Evolutionary conservation across 2,888 invertebrate species (phyloP).

Genomic region (Cheilosia vulpina): DNA sequence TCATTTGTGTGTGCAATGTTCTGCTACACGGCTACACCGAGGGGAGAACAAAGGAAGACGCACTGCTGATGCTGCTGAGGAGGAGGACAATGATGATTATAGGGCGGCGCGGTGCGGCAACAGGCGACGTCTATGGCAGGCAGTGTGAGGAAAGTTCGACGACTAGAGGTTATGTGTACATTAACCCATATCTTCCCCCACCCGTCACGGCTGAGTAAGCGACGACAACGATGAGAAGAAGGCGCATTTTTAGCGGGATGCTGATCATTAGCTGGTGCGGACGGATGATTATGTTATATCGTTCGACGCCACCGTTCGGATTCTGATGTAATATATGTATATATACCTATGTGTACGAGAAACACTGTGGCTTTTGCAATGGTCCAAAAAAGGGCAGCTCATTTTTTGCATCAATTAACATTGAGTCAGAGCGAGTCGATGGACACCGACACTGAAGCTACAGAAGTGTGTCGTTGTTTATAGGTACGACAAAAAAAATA

Average conservation of each 20-base stretch:
- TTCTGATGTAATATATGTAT: constrained; percentile 40
- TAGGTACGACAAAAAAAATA: too few species aligned
- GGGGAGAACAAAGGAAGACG: constrained; percentile 12
- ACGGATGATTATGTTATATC: constrained; percentile 12
- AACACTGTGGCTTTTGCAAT: neutral
- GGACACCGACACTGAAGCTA: too few species aligned
- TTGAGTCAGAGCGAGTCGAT: too few species aligned
- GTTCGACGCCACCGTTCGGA: constrained; percentile 8
- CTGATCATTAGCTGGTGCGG: constrained; percentile 21
- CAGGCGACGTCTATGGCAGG: neutral
- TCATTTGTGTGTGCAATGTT: neutral
- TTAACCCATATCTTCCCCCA: constrained; percentile 17
- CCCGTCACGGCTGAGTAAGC: neutral
- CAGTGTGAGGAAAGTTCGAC: neutral
- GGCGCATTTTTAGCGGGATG: constrained; percentile 17
- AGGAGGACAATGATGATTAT: neutral
- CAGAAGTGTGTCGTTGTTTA: neutral
- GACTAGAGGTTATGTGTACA: constrained; percentile 19
- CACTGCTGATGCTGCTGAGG: neutral
- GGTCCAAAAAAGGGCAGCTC: constrained; percentile 27
- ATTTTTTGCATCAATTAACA: too few species aligned
- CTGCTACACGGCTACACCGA: neutral
- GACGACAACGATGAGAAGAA: neutral
- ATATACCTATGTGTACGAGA: neutral
- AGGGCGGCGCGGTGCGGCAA: neutral